These are phyloP conservation scores for Lordiphosa fenestrarum DNA, from an alignment of 2,888 invertebrate genomes.

Conservation along the genomic window DNA sequence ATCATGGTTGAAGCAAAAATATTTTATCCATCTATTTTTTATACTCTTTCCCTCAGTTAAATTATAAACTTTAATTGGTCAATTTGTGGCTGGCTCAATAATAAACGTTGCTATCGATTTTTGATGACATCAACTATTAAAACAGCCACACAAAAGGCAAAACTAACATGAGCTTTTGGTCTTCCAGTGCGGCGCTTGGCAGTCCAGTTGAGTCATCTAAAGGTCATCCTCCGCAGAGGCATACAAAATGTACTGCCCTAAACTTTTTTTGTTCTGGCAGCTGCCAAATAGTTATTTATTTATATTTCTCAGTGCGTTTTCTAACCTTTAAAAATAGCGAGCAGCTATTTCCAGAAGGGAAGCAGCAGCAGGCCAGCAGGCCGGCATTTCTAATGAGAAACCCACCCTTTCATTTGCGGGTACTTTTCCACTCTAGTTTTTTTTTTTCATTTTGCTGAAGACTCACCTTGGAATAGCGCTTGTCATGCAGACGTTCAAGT, in stretches of 20 bases:
- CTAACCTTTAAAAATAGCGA: constrained; percentile 29
- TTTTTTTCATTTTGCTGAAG: background rate
- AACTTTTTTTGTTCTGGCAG: constrained; percentile 25
- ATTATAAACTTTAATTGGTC: constrained; percentile 23
- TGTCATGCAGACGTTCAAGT: constrained; percentile 70
- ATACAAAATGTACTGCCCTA: constrained; percentile 31
- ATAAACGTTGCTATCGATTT: constrained; percentile 32
- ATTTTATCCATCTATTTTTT: background rate
- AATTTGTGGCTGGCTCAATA: constrained; percentile 12
- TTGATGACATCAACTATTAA: constrained; percentile 19
- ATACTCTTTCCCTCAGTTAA: constrained; percentile 15
- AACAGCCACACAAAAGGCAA: constrained; percentile 12
- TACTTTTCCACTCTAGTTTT: constrained; percentile 60
- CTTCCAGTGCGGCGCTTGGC: constrained; percentile 54
- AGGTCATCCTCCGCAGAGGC: constrained; percentile 50
- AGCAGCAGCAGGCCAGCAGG: no score
- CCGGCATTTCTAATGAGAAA: constrained; percentile 34
- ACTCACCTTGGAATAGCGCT: constrained; percentile 79
- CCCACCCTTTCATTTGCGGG: constrained; percentile 37
- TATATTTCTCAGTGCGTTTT: constrained; percentile 29
- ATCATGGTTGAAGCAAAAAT: constrained; percentile 2
- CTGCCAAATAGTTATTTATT: constrained; percentile 33
- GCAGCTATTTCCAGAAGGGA: background rate
- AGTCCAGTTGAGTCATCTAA: constrained; percentile 59
- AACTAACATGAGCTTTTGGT: constrained; percentile 51